Evolutionary conservation across 2,797 vertebrate genomes (phyloP).

Genomic region (Epinephelus malabaricus): DNA sequence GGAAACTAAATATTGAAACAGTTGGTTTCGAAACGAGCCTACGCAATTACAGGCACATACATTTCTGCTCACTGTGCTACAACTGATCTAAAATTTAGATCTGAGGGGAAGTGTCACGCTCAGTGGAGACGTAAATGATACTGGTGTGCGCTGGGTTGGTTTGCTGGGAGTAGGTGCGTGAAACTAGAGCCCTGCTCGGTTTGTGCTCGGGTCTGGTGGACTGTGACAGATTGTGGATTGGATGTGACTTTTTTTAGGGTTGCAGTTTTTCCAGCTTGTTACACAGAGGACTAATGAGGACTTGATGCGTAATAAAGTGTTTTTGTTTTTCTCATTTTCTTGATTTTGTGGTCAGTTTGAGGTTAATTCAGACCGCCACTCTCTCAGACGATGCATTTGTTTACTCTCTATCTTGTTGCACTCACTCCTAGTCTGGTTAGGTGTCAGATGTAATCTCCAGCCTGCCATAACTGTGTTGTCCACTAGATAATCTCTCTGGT

Average conservation of each 20-base stretch:
- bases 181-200: slow-evolving; percentile 32
- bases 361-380: not conserved
- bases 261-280: slow-evolving; percentile 35
- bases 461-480: not conserved
- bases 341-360: not conserved
- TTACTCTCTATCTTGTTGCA: not conserved
- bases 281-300: slow-evolving; percentile 29
- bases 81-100: slow-evolving; percentile 22
- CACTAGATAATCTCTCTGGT: slow-evolving; percentile 6
- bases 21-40: slow-evolving; percentile 12
- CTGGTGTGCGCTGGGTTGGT: slow-evolving; percentile 20
- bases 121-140: slow-evolving; percentile 31
- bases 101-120: not conserved
- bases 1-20: slow-evolving; percentile 44
- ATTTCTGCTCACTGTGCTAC: not conserved
- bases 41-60: slow-evolving; percentile 4
- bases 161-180: slow-evolving; percentile 29
- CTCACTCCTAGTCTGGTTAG: not conserved
- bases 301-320: not conserved
- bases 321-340: not conserved
- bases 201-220: slow-evolving; percentile 13
- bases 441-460: slow-evolving; percentile 18
- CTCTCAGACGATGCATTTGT: not conserved
- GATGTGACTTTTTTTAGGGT: slow-evolving; percentile 30
- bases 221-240: slow-evolving; percentile 47